Evolutionary conservation across 2,797 vertebrate genomes (phyloP).

Genomic region (Chaetophractus vellerosus): DNA sequence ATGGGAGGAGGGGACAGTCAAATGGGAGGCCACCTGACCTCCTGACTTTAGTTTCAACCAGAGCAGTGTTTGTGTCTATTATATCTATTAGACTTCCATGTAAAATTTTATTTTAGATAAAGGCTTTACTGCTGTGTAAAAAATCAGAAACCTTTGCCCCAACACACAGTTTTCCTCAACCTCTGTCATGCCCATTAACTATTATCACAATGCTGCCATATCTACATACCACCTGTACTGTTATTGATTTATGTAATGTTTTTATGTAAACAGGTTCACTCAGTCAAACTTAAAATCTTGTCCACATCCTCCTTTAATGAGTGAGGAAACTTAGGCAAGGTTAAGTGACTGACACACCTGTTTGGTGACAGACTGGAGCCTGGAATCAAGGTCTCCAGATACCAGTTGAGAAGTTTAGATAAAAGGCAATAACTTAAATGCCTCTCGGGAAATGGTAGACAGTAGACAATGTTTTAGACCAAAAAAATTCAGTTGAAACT

Average conservation of each 20-base stretch:
- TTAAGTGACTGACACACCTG: not conserved
- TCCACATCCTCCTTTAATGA: not conserved
- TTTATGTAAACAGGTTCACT: slow-evolving; percentile 8
- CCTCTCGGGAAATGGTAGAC: not conserved
- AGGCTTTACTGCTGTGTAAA: slow-evolving; percentile 3
- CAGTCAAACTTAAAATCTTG: not conserved
- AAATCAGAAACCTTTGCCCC: not conserved
- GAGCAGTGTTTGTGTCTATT: slow-evolving; percentile 2
- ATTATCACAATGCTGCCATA: not conserved
- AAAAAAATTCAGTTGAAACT: not conserved
- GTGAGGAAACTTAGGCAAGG: not conserved
- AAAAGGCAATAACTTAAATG: not conserved
- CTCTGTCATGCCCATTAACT: not conserved
- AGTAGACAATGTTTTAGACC: not conserved
- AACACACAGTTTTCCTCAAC: not conserved
- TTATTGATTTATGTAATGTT: not conserved
- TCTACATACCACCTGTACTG: not conserved
- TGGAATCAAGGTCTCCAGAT: not conserved
- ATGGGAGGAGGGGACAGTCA: not conserved
- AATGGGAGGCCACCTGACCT: not conserved
- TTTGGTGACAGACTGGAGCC: not conserved
- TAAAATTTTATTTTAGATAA: not conserved
- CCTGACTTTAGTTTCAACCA: not conserved
- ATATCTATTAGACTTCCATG: not conserved
- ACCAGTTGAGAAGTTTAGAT: not conserved